Evolutionary conservation across 2,888 invertebrate species (phyloP).

Genomic region (Drosophila ezoana): DNA sequence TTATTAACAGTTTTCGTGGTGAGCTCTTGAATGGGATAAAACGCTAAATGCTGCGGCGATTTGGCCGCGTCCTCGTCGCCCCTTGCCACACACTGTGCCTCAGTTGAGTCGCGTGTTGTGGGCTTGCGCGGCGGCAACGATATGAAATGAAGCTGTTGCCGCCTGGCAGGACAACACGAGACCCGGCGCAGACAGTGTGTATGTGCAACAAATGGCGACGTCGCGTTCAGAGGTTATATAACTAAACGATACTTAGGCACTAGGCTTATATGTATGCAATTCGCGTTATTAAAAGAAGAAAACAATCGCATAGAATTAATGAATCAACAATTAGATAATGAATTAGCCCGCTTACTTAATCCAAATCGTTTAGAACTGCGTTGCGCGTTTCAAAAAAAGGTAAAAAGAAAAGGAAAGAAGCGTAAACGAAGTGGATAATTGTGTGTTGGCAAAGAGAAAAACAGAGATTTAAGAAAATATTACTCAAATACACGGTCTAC

Average conservation of each 20-base stretch:
- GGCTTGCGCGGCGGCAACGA: conserved; percentile 39
- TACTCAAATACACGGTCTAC: conserved; percentile 50
- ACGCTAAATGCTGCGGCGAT: conserved; percentile 66
- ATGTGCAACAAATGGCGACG: conserved; percentile 35
- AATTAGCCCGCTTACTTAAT: conserved; percentile 58
- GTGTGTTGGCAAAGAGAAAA: conserved; percentile 52
- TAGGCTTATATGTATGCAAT: conserved; percentile 59
- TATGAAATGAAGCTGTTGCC: conserved; percentile 63
- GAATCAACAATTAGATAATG: conserved; percentile 47
- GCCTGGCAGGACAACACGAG: conserved; percentile 30
- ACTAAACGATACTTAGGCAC: conserved; percentile 75
- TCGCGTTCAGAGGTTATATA: conserved; percentile 48
- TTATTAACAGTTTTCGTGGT: conserved; percentile 63
- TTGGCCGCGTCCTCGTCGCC: conserved; percentile 33
- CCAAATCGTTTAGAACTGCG: conserved; percentile 64
- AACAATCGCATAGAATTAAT: conserved; percentile 36
- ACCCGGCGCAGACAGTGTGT: conserved; percentile 4
- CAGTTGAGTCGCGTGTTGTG: conserved; percentile 11
- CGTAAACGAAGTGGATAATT: conserved; percentile 35
- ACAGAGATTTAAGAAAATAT: conserved; percentile 32
- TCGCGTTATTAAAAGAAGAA: conserved; percentile 8
- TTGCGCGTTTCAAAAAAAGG: conserved; percentile 39
- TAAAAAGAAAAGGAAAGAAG: conserved; percentile 23
- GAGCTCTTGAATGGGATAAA: conserved; percentile 51
- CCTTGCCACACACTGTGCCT: conserved; percentile 24